phyloP scores from a whole-genome alignment of 1,140 invertebrate species.

The Chrysomallon squamiferum region DNA sequence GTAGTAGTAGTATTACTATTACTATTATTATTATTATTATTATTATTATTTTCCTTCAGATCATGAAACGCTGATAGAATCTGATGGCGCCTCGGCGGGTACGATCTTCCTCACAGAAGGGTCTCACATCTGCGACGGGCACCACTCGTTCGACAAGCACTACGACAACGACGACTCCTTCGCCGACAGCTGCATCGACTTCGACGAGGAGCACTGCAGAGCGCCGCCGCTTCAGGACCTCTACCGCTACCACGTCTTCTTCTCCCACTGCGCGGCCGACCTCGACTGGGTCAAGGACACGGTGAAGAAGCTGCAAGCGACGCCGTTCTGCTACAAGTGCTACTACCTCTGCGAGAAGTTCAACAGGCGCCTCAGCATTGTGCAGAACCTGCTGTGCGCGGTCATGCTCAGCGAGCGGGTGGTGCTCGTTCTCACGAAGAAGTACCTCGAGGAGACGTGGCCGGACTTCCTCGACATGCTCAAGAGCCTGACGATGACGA shows the following conservation, averaged over 20 bases:
- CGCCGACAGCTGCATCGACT: constrained; percentile 1
- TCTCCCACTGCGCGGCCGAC: constrained; percentile 49
- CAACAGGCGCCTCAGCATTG: constrained; percentile 17
- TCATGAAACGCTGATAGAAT: not conserved
- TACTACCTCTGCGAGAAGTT: constrained; percentile 31
- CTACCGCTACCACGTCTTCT: constrained; percentile 54
- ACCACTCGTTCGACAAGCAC: not conserved
- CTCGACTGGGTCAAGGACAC: constrained; percentile 45
- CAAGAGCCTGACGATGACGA: constrained; percentile 43
- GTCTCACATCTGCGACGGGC: not conserved
- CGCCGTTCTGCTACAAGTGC: constrained; percentile 48
- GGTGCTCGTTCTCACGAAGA: constrained; percentile 44
- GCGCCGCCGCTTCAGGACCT: constrained; percentile 49
- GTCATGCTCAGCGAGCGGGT: constrained; percentile 56
- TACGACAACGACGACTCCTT: not conserved
- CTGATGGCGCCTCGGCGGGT: not conserved
- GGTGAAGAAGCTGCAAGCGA: constrained; percentile 39
- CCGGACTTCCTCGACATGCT: constrained; percentile 46
- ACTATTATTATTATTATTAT: not conserved
- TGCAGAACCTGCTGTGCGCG: constrained; percentile 50
- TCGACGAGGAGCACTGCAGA: constrained; percentile 2
- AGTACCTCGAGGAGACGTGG: constrained; percentile 48
- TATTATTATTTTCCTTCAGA: not conserved
- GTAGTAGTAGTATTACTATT: not conserved
- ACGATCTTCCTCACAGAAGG: not conserved